Evolutionary conservation across 2,797 vertebrate genomes (phyloP).

Genomic region (Cyprinodon diabolis): DNA sequence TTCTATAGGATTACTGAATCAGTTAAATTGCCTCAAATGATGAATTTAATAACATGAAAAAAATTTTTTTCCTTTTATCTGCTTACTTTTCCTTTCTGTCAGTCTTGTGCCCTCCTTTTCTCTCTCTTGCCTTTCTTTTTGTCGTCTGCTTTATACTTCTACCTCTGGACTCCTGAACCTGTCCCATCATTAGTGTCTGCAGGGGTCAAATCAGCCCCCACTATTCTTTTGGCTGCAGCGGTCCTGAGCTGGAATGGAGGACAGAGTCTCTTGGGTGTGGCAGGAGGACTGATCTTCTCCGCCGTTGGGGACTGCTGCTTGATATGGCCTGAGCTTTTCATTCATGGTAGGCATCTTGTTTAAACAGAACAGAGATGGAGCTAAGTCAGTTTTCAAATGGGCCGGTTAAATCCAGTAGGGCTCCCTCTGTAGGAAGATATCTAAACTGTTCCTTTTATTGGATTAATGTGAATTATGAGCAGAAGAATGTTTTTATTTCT

Average conservation of each 20-base stretch:
- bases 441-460: background rate
- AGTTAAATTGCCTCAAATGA: background rate
- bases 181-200: conserved; percentile 70
- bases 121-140: conserved; percentile 76
- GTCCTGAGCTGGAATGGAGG: conserved; percentile 70
- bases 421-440: background rate
- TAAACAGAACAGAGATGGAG: background rate
- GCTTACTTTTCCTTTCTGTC: conserved; percentile 29
- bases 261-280: conserved; percentile 72
- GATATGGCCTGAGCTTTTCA: conserved; percentile 83
- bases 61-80: background rate
- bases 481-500: background rate
- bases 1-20: background rate
- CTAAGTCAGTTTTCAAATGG: background rate
- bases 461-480: background rate
- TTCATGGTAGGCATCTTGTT: conserved; percentile 68
- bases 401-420: too few species aligned
- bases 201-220: conserved; percentile 81
- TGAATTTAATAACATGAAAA: conserved; percentile 3
- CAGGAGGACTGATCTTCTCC: conserved; percentile 82
- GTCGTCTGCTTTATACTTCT: conserved; percentile 75
- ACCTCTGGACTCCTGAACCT: conserved; percentile 79
- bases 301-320: conserved; percentile 85
- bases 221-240: conserved; percentile 71
- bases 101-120: conserved; percentile 77